These are phyloP conservation scores for Stenurella melanura DNA, from an alignment of 2,888 invertebrate genomes.

Conservation along the genomic window DNA sequence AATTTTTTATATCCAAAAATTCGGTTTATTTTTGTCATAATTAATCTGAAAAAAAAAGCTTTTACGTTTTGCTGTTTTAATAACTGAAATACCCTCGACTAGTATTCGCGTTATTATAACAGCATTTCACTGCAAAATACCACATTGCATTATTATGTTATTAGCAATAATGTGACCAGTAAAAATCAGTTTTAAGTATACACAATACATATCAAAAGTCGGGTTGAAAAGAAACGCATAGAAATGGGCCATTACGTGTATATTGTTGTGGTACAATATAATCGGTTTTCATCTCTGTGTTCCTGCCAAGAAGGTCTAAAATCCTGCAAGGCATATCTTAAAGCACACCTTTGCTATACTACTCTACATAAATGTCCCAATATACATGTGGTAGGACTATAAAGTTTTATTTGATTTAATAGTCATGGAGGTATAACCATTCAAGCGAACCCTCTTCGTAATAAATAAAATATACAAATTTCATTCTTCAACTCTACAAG, in stretches of 20 bases:
- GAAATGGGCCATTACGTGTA: slow-evolving; percentile 17
- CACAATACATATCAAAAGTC: slow-evolving; percentile 5
- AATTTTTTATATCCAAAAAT: too few relatives aligned
- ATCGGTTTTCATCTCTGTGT: slow-evolving; percentile 49
- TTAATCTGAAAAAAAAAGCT: too few relatives aligned
- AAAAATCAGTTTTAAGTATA: slow-evolving; percentile 29
- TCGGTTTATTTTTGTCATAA: too few relatives aligned
- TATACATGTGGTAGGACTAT: slow-evolving; percentile 68
- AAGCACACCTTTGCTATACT: slow-evolving; percentile 63
- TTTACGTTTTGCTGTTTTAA: too few relatives aligned
- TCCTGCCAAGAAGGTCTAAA: slow-evolving; percentile 54
- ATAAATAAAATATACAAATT: slow-evolving; percentile 62
- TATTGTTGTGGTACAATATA: slow-evolving; percentile 18
- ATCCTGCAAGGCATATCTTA: slow-evolving; percentile 55
- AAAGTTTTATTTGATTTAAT: slow-evolving; percentile 70
- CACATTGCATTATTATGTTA: background rate
- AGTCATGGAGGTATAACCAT: slow-evolving; percentile 62
- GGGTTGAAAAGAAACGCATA: background rate
- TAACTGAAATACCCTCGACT: too few relatives aligned
- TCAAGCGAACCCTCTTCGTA: slow-evolving; percentile 58
- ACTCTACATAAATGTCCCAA: slow-evolving; percentile 63
- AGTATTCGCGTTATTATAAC: too few relatives aligned
- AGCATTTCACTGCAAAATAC: too few relatives aligned
- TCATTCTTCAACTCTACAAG: slow-evolving; percentile 54
- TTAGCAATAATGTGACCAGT: background rate